Evolutionary conservation across 2,113 vertebrate species (phyloP).

Genomic region (Triplophysa siluroides): DNA sequence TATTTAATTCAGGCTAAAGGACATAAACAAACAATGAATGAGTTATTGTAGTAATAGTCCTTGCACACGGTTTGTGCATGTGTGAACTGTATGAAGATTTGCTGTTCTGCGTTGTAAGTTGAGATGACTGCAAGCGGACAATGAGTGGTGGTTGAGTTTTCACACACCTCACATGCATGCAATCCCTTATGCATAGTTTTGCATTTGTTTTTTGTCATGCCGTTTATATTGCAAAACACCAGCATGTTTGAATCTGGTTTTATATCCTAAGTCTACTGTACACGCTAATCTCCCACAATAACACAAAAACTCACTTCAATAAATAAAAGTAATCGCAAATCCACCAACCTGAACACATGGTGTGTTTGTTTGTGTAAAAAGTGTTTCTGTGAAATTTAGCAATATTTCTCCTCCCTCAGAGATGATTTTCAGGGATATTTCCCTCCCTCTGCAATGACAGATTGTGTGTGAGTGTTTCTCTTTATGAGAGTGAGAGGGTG

Average conservation of each 20-base stretch:
- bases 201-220: background rate
- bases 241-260: background rate
- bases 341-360: slow-evolving; percentile 23
- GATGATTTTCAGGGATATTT: slow-evolving; percentile 57
- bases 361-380: slow-evolving; percentile 1
- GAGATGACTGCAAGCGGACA: slow-evolving; percentile 12
- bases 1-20: background rate
- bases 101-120: background rate
- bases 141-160: slow-evolving; percentile 4
- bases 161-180: background rate
- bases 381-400: slow-evolving; percentile 46
- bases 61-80: background rate
- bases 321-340: slow-evolving; percentile 1
- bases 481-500: slow-evolving; percentile 47
- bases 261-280: no score
- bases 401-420: slow-evolving; percentile 51
- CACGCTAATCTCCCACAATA: background rate
- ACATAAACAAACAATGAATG: background rate
- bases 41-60: slow-evolving; percentile 7
- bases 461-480: slow-evolving; percentile 51
- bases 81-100: background rate
- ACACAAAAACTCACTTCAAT: background rate
- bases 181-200: background rate
- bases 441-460: slow-evolving; percentile 56
- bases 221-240: background rate